Percentiles rank a stretch among this genome's conserved stretches.
Evolutionary conservation across 2,888 invertebrate genomes (phyloP).

Genomic region (Metallyticus violacea): DNA sequence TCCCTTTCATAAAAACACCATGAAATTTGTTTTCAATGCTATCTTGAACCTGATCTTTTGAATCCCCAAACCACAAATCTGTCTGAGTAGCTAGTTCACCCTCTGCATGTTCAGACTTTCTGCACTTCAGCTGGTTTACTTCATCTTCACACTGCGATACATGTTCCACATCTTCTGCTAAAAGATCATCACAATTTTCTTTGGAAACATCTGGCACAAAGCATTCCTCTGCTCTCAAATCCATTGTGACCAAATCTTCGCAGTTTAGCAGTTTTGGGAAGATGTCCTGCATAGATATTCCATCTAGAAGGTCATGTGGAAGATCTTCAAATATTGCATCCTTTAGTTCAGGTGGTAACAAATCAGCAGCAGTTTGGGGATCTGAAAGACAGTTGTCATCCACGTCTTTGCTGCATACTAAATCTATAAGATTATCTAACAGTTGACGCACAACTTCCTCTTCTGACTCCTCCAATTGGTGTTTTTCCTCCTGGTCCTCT

Average conservation of each 20-base stretch:
- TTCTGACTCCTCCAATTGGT: conserved; percentile 34
- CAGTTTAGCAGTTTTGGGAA: conserved; percentile 70
- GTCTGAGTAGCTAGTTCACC: conserved; percentile 44
- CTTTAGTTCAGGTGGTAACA: conserved; percentile 80
- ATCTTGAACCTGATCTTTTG: conserved; percentile 51
- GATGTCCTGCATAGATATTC: conserved; percentile 83
- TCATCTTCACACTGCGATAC: conserved; percentile 1
- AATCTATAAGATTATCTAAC: conserved; percentile 57
- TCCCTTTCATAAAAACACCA: not conserved
- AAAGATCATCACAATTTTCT: conserved; percentile 44
- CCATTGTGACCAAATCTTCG: conserved; percentile 63
- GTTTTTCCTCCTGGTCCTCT: not conserved
- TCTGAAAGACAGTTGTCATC: conserved; percentile 58
- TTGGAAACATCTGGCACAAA: conserved; percentile 49
- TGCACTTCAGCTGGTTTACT: not conserved
- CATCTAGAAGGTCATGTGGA: conserved; percentile 77
- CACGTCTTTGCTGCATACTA: conserved; percentile 62
- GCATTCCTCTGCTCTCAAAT: conserved; percentile 57
- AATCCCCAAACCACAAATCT: conserved; percentile 47
- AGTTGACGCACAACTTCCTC: conserved; percentile 53
- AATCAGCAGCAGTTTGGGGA: conserved; percentile 75
- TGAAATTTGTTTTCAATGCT: conserved; percentile 52
- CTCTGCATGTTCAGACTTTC: conserved; percentile 42
- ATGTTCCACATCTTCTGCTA: conserved; percentile 43
- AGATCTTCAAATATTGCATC: conserved; percentile 84